These are phyloP conservation scores for Ectemnius cavifrons DNA, from an alignment of 2,888 invertebrate genomes.

Conservation along the genomic window DNA sequence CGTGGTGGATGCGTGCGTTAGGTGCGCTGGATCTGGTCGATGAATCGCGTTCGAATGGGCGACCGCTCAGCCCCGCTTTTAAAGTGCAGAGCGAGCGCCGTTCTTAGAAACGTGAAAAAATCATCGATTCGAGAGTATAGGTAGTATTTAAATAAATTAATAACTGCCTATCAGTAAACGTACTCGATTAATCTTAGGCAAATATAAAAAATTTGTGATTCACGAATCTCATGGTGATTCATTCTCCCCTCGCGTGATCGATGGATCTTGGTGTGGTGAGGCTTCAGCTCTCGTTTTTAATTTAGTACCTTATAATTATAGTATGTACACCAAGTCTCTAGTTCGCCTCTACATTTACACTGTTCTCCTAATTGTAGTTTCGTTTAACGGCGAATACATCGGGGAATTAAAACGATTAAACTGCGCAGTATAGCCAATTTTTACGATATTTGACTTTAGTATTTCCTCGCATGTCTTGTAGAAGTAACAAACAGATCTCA, in stretches of 20 bases:
- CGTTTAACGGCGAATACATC: conserved; percentile 59
- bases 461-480: conserved; percentile 58
- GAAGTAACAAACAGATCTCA: conserved; percentile 71
- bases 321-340: conserved; percentile 72
- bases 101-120: conserved; percentile 71
- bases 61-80: neutral
- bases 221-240: conserved; percentile 40
- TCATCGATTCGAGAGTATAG: conserved; percentile 63
- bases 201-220: conserved; percentile 68
- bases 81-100: neutral
- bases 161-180: conserved; percentile 66
- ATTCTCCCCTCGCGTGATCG: neutral
- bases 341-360: conserved; percentile 60
- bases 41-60: neutral
- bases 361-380: conserved; percentile 55
- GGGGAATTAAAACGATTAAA: conserved; percentile 61
- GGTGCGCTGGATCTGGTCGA: neutral
- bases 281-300: conserved; percentile 55
- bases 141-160: conserved; percentile 70
- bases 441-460: conserved; percentile 65
- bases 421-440: conserved; percentile 65
- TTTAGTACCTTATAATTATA: conserved; percentile 74
- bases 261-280: conserved; percentile 49
- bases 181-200: conserved; percentile 70
- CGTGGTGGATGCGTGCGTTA: conserved; percentile 4